These are phyloP conservation scores for Catharus minimus DNA, from an alignment of 2,113 vertebrate species.

Conservation along the genomic window DNA sequence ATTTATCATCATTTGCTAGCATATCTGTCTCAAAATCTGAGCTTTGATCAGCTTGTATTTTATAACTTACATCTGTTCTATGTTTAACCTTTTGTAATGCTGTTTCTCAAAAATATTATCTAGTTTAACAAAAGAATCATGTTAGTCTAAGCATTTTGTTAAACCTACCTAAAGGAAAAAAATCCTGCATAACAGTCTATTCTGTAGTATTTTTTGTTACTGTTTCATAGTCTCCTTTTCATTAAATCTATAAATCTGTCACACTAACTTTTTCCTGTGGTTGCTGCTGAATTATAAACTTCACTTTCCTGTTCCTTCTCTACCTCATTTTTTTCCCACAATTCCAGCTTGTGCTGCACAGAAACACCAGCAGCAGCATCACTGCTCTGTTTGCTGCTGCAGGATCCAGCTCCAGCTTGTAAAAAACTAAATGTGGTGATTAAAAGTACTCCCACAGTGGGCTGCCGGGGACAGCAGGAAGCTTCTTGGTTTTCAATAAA, in stretches of 20 bases:
- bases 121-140: conserved; percentile 83
- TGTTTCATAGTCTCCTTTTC: conserved; percentile 18
- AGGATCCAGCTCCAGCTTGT: background rate
- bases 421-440: conserved; percentile 64
- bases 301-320: background rate
- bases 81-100: conserved; percentile 96
- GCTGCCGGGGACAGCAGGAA: background rate
- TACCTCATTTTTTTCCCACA: background rate
- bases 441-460: background rate
- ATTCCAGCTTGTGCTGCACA: background rate
- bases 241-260: conserved; percentile 47
- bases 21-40: conserved; percentile 91
- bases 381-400: background rate
- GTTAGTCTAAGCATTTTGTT: conserved; percentile 76
- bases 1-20: conserved; percentile 99
- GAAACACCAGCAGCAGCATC: conserved; percentile 43
- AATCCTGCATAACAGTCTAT: background rate
- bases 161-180: background rate
- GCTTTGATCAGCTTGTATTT: conserved; percentile 99
- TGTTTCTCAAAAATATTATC: conserved; percentile 92
- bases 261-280: conserved; percentile 35
- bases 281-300: conserved; percentile 22
- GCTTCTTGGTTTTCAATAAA: background rate
- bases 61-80: conserved; percentile 99
- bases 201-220: conserved; percentile 36